Evolutionary conservation across 2,113 vertebrate species (phyloP).

Genomic region (western clawed frog (Xenopus tropicalis)): UCB_Xtro_10.0 CM004444.2:60748501-60749000

Average conservation of each 20-base stretch:
- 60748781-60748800: neutral
- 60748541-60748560: constrained; percentile 8
- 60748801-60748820: too few relatives aligned
- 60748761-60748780: constrained; percentile 82
- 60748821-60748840: too few relatives aligned
- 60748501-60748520: neutral
- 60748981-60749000: too few relatives aligned
- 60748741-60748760: constrained; percentile 98
- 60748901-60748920: too few relatives aligned
- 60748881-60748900: too few relatives aligned
- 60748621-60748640: constrained; percentile 72
- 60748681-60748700: constrained; percentile 88
- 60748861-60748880: too few relatives aligned
- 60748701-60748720: constrained; percentile 93
- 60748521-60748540: neutral
- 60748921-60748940: too few relatives aligned
- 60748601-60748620: constrained; percentile 90
- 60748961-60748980: too few relatives aligned
- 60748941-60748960: too few relatives aligned
- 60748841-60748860: too few relatives aligned
- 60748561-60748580: too few relatives aligned
- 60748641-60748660: constrained; percentile 73
- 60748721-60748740: constrained; percentile 97
- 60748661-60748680: constrained; percentile 75
- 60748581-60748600: neutral